phyloP scores from a whole-genome alignment of 2,113 vertebrate genomes.

The Blennius ocellaris region DNA sequence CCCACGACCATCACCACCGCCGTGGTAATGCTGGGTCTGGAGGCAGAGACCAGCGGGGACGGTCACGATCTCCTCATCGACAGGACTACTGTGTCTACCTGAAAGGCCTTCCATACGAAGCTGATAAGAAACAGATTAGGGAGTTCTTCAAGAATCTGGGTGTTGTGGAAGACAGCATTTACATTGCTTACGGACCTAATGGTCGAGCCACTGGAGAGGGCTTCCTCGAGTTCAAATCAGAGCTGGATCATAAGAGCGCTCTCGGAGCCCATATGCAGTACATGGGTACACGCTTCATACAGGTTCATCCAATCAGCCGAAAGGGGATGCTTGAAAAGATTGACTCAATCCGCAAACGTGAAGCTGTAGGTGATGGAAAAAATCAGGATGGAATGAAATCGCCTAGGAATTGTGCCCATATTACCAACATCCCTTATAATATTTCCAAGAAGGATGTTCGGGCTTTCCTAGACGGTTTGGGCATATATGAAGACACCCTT shows the following conservation, averaged over 20 bases:
- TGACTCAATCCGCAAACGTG: slow-evolving; percentile 92
- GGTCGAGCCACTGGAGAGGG: slow-evolving; percentile 97
- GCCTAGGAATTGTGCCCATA: slow-evolving; percentile 90
- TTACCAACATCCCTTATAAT: slow-evolving; percentile 97
- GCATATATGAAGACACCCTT: slow-evolving; percentile 91
- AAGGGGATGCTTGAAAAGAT: slow-evolving; percentile 98
- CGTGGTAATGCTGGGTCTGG: slow-evolving; percentile 78
- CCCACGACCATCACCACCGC: slow-evolving; percentile 73
- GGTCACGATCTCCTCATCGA: slow-evolving; percentile 95
- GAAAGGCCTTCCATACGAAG: slow-evolving; percentile 97
- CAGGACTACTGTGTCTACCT: slow-evolving; percentile 96
- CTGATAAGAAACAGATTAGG: slow-evolving; percentile 96
- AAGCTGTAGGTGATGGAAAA: slow-evolving; percentile 87
- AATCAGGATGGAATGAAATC: slow-evolving; percentile 85
- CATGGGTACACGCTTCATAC: slow-evolving; percentile 97
- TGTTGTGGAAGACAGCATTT: slow-evolving; percentile 96
- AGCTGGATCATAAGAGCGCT: slow-evolving; percentile 93
- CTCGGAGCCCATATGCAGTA: slow-evolving; percentile 97
- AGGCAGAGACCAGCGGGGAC: slow-evolving; percentile 84
- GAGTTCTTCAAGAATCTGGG: slow-evolving; percentile 98
- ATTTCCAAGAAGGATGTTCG: slow-evolving; percentile 94
- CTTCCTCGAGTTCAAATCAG: slow-evolving; percentile 95
- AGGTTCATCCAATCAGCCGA: slow-evolving; percentile 95
- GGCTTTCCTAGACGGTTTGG: slow-evolving; percentile 93
- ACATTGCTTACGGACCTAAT: slow-evolving; percentile 96